Evolutionary conservation across 2,888 invertebrate genomes (phyloP).

Genomic region (Patella caerulea): DNA sequence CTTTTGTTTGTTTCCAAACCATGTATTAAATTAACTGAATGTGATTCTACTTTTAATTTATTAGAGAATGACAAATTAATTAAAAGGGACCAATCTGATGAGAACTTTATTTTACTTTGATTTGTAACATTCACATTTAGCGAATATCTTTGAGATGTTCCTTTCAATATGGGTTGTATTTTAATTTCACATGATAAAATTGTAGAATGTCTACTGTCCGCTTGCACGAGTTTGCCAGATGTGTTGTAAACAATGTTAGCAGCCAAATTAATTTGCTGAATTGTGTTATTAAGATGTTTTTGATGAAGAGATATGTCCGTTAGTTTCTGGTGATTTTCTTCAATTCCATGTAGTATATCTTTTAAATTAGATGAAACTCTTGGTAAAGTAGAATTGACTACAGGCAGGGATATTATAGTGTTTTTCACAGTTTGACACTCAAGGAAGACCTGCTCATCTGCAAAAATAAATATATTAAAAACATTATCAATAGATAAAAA

Average conservation of each 20-base stretch:
- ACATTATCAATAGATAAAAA: no score
- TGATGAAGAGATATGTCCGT: conserved; percentile 4
- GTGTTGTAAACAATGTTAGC: neutral
- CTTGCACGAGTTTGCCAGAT: neutral
- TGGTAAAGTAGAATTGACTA: neutral
- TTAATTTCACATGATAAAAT: neutral
- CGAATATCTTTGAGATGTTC: neutral
- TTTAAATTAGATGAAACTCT: neutral
- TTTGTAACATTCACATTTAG: neutral
- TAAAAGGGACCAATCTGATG: neutral
- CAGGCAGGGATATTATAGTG: neutral
- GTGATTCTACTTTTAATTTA: neutral
- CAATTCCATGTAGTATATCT: conserved; percentile 13
- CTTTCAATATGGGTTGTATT: neutral
- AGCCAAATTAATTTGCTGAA: conserved; percentile 11
- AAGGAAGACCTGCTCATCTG: no score
- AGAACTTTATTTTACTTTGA: neutral
- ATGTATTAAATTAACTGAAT: neutral
- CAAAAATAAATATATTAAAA: no score
- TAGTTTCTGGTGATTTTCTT: neutral
- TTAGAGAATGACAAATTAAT: neutral
- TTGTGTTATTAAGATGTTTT: neutral
- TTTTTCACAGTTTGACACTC: neutral
- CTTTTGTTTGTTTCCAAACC: neutral
- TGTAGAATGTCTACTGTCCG: neutral